Evolutionary conservation across 2,113 vertebrate genomes (phyloP).

Genomic region (Myiopsitta monachus): DNA sequence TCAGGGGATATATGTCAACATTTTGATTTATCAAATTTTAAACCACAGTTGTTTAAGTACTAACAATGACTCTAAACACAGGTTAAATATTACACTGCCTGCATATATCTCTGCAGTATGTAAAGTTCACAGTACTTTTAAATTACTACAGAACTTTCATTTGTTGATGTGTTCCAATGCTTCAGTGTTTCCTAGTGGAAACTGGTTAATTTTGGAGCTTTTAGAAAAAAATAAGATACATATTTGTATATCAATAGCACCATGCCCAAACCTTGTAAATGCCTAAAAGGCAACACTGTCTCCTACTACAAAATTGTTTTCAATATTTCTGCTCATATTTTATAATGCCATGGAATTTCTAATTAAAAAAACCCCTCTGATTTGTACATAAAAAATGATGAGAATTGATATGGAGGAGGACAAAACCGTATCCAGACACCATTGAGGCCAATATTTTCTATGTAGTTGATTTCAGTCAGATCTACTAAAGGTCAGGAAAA

Average conservation of each 20-base stretch:
- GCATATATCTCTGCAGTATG: background rate
- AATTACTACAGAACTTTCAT: background rate
- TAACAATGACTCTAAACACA: background rate
- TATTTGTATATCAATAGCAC: background rate
- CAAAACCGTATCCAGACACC: background rate
- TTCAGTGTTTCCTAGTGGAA: background rate
- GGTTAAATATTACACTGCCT: background rate
- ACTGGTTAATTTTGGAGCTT: background rate
- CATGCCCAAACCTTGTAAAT: background rate
- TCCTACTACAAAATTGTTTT: background rate
- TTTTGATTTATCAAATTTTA: background rate
- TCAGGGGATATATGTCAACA: background rate
- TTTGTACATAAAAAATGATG: background rate
- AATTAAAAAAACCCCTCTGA: background rate
- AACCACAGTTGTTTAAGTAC: background rate
- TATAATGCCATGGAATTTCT: background rate
- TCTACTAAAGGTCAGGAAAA: background rate
- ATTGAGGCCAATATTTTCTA: background rate
- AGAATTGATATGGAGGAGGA: background rate
- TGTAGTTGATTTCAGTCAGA: background rate
- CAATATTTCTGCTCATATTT: background rate
- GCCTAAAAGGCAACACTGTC: background rate
- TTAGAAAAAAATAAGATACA: background rate
- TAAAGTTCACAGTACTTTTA: background rate
- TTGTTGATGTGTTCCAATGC: background rate